These are phyloP conservation scores for Chamaetylas fuelleborni DNA, from an alignment of 2,113 vertebrate species.

Conservation along the genomic window DNA sequence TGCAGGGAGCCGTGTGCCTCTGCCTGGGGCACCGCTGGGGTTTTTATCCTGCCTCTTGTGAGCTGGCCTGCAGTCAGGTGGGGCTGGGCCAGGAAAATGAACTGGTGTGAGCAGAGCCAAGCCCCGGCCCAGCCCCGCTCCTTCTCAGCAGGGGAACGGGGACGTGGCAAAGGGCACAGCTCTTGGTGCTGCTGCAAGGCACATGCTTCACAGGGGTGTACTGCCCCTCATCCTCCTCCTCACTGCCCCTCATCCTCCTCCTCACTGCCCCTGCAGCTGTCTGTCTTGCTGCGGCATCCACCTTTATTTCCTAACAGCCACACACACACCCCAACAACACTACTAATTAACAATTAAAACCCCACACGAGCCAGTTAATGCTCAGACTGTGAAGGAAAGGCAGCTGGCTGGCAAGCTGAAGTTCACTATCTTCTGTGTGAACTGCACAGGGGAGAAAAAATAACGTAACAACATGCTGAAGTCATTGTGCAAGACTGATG, in stretches of 20 bases:
- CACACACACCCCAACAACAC: background rate
- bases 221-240: background rate
- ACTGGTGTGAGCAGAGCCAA: slow-evolving; percentile 46
- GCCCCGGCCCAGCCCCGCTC: background rate
- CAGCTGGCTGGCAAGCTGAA: background rate
- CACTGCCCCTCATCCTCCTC: background rate
- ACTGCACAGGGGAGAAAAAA: background rate
- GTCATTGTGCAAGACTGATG: background rate
- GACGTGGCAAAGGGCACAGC: slow-evolving; percentile 55
- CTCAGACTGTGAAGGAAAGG: background rate
- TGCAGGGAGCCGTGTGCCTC: background rate
- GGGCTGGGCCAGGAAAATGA: slow-evolving; percentile 48
- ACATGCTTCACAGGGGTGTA: background rate
- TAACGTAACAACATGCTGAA: background rate
- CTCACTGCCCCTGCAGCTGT: background rate
- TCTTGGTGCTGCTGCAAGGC: slow-evolving; percentile 8
- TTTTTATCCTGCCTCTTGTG: background rate
- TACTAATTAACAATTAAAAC: background rate
- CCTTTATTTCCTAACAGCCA: background rate
- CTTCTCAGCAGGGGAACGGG: slow-evolving; percentile 42
- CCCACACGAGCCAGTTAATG: background rate
- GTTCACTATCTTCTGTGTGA: background rate
- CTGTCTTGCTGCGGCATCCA: background rate
- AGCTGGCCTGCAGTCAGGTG: slow-evolving; percentile 47
- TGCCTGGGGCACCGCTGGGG: background rate